Base-by-base conservation (phyloP, 2,113 vertebrate genomes). In the Platysteira castanea region DNA sequence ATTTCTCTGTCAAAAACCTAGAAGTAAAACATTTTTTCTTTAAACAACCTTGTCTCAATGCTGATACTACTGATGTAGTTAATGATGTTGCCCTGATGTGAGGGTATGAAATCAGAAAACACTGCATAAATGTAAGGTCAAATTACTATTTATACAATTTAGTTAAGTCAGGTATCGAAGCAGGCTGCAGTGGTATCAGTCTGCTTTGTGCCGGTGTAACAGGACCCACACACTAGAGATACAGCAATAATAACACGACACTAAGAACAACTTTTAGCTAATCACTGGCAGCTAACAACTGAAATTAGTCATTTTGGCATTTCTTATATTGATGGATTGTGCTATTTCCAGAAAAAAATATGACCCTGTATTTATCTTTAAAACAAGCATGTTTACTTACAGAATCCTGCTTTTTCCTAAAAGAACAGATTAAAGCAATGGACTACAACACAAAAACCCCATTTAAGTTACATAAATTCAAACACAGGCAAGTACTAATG, bases 301-400 rank as follows among this genome's bases (percentile, higher is more conserved):
- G 78, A 73, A 79, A 94, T 91, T 69, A 95, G 61, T 80, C 23
- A 94, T 84, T 82, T 22, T 85, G 87, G 87, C 70, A 65, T 69
- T 87, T 89, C 1, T 1, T 37, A 44, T 47, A 41, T n/a, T 80
- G 59, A 90, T 41, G 33, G 63, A 73, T 80, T 75, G 52, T 53
- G 41, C 64, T 87, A 26, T 64, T 89, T 92, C 79, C 84, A 84
- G 59, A 76, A 87, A 54, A 80, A 93, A 89, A 85, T 14, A 79
- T 31, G n/a, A 95, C 71, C 57, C 71, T 85, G 31, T 60, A 85
- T 63, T 91, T 42, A 71, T 89, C 46, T 79, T 87, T 79, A 60
- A 76, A 89, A 84, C 42, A 76, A 76, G 31, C 24, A 24, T 80
- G 67, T 85, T 96, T 95, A 91, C 35, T 82, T 39, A 89, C 52